Evolutionary conservation across 2,113 vertebrate genomes (phyloP).

Genomic region (Himantopus leucocephalus): DNA sequence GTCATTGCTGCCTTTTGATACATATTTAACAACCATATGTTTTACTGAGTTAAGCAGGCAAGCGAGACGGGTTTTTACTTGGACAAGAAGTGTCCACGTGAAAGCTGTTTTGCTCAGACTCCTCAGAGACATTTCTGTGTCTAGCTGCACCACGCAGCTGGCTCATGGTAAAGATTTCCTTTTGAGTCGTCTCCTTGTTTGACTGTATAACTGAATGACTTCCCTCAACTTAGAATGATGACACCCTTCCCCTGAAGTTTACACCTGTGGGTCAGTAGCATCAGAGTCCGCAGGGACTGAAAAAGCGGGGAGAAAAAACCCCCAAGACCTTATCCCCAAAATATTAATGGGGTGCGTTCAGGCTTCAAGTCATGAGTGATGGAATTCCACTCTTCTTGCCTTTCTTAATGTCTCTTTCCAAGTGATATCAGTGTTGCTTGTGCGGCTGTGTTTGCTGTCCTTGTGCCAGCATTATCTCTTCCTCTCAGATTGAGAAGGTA

Average conservation of each 20-base stretch:
- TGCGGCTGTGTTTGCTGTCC: slow-evolving; percentile 18
- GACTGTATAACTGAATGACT: not conserved
- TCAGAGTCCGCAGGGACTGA: not conserved
- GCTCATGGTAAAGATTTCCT: not conserved
- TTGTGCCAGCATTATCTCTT: slow-evolving; percentile 60
- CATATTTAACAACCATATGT: slow-evolving; percentile 6
- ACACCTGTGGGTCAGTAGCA: not conserved
- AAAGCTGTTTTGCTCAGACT: not conserved
- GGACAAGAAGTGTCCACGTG: not conserved
- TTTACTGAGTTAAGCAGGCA: not conserved
- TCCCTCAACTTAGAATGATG: not conserved
- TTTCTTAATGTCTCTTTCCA: not conserved
- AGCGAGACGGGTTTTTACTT: not conserved
- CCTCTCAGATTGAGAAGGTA: slow-evolving; percentile 49
- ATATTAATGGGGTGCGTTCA: not conserved
- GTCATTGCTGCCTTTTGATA: not conserved
- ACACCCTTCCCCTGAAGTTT: not conserved
- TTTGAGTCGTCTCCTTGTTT: not conserved
- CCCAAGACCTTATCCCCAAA: not conserved
- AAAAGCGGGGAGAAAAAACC: not conserved
- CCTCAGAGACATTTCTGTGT: not conserved
- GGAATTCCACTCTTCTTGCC: slow-evolving; percentile 37
- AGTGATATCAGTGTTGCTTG: rapidly evolving
- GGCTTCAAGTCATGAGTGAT: not conserved
- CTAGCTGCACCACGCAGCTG: not conserved